Evolutionary conservation across 2,797 vertebrate species (phyloP).

Genomic region (Geotria australis): DNA sequence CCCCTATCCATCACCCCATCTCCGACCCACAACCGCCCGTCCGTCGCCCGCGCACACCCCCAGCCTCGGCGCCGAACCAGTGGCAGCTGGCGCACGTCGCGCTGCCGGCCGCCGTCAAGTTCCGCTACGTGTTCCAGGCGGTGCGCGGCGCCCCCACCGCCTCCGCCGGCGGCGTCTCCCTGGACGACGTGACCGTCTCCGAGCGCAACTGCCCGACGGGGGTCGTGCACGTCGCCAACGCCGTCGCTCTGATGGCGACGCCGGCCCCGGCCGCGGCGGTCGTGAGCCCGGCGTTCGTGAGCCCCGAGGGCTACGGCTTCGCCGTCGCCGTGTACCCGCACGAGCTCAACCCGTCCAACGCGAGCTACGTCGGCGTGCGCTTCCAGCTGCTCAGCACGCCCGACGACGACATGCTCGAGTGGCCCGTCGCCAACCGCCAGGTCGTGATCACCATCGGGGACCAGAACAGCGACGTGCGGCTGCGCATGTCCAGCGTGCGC

Average conservation of each 20-base stretch:
- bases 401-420: slow-evolving; percentile 36
- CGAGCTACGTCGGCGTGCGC: slow-evolving; percentile 15
- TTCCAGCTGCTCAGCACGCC: slow-evolving; percentile 47
- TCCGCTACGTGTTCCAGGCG: slow-evolving; percentile 53
- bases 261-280: background rate
- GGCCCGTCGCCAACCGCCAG: slow-evolving; percentile 46
- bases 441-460: slow-evolving; percentile 35
- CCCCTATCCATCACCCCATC: too few species aligned
- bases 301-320: slow-evolving; percentile 39
- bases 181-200: slow-evolving; percentile 39
- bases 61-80: too few species aligned
- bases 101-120: slow-evolving; percentile 26
- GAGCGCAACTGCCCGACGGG: slow-evolving; percentile 36
- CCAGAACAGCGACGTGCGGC: slow-evolving; percentile 28
- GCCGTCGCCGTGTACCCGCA: slow-evolving; percentile 20
- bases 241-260: slow-evolving; percentile 18
- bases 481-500: slow-evolving; percentile 40
- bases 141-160: slow-evolving; percentile 12
- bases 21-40: too few species aligned
- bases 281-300: slow-evolving; percentile 39
- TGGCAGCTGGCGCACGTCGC: slow-evolving; percentile 59
- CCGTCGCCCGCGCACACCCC: too few species aligned
- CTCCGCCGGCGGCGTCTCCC: slow-evolving; percentile 24
- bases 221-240: slow-evolving; percentile 36
- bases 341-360: fast-evolving